phyloP scores from a whole-genome alignment of 2,797 vertebrate species.

The Pyrocephalus nanus region DNA sequence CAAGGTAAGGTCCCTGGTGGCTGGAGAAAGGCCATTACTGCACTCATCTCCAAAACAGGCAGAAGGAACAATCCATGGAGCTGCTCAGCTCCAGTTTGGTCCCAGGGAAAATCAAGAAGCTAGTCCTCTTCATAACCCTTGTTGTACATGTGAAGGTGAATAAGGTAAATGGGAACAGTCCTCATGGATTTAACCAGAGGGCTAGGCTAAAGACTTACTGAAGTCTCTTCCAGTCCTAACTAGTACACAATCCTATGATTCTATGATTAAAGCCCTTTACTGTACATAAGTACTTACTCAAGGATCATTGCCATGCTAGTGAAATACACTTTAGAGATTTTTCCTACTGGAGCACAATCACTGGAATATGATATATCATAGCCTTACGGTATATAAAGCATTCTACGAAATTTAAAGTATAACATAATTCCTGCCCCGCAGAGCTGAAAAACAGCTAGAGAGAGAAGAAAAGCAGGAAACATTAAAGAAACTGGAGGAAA shows the following conservation, averaged over 20 bases:
- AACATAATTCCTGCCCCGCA: neutral
- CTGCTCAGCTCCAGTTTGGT: rapidly evolving
- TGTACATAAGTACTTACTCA: neutral
- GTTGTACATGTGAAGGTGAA: neutral
- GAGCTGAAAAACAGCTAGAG: neutral
- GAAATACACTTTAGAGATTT: neutral
- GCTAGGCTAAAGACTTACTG: neutral
- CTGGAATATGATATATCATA: neutral
- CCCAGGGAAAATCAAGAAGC: neutral
- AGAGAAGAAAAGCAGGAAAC: neutral
- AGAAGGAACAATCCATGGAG: rapidly evolving
- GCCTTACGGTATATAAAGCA: neutral
- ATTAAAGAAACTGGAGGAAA: neutral
- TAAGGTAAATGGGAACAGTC: neutral
- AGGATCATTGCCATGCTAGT: rapidly evolving
- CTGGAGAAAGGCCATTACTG: neutral
- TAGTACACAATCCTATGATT: neutral
- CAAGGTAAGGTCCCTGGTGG: neutral
- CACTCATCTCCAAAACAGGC: neutral
- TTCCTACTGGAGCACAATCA: neutral
- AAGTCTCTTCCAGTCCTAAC: neutral
- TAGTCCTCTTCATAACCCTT: neutral
- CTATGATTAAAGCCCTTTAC: neutral
- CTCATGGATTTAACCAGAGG: neutral
- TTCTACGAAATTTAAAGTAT: neutral